Conservation (phyloP, 2,113 vertebrate genomes). For the Orientallactaga bullata region DNA sequence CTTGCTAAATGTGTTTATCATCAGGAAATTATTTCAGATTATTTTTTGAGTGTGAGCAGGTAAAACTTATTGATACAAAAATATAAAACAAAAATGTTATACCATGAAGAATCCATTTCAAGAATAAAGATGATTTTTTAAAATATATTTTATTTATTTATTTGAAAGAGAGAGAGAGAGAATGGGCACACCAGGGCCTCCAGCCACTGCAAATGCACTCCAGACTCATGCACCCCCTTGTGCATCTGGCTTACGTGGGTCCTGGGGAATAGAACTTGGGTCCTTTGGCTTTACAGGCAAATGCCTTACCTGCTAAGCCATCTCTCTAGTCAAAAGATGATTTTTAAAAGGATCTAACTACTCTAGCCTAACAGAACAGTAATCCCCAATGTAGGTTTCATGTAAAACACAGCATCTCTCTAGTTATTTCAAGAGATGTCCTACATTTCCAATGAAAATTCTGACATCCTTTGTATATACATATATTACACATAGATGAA, state of each 20-base stretch:
- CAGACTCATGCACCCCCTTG: too few species aligned
- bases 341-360: not conserved
- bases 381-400: not conserved
- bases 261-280: too few species aligned
- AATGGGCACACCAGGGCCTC: too few species aligned
- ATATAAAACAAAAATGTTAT: conserved; percentile 8
- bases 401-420: not conserved
- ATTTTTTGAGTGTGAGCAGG: conserved; percentile 13
- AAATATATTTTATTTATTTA: not conserved
- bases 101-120: not conserved
- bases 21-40: not conserved
- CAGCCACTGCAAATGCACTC: too few species aligned
- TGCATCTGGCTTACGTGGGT: too few species aligned
- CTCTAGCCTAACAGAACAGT: not conserved
- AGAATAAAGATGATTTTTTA: conserved; percentile 39
- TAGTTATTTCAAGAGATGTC: conserved; percentile 42
- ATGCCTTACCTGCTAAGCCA: too few species aligned
- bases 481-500: not conserved
- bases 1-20: not conserved
- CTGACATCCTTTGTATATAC: not conserved
- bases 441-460: conserved; percentile 58
- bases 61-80: conserved; percentile 41
- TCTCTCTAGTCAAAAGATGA: not conserved
- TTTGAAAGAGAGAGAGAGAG: too few species aligned
- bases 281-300: too few species aligned